A percentile compares a stretch with the other conserved stretches of the same genome.
These are phyloP conservation scores for Gallinago solitaria DNA, from an alignment of 2,797 vertebrate species.

Conservation along the genomic window DNA sequence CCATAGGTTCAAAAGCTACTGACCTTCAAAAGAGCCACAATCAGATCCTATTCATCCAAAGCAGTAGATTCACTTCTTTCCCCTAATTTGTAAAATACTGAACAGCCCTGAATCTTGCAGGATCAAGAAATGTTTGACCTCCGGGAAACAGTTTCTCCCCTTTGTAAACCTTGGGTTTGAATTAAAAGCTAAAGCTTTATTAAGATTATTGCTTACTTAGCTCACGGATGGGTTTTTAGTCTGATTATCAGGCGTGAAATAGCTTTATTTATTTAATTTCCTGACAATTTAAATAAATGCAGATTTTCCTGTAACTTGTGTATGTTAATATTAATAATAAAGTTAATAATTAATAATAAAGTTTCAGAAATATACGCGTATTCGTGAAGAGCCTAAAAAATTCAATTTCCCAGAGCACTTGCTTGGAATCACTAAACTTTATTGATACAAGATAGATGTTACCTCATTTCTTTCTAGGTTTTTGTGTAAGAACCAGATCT, in stretches of 20 bases:
- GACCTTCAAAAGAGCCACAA: not conserved
- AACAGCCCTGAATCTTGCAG: not conserved
- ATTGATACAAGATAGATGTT: not conserved
- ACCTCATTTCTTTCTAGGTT: not conserved
- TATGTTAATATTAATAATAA: not conserved
- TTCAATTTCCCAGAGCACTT: not conserved
- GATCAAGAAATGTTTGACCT: not conserved
- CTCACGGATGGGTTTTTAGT: fast-evolving
- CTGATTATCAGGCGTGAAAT: not conserved
- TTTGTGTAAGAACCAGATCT: not conserved
- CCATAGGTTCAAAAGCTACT: not conserved
- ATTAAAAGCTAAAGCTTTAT: not conserved
- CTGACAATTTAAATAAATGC: not conserved
- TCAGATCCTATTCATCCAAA: not conserved
- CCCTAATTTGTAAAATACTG: not conserved
- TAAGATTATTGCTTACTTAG: not conserved
- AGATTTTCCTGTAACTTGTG: not conserved
- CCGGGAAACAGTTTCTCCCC: not conserved
- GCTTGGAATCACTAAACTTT: not conserved
- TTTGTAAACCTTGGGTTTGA: not conserved
- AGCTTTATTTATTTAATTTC: not conserved
- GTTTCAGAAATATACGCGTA: not conserved
- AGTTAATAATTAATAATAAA: not conserved
- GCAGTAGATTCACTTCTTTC: not conserved
- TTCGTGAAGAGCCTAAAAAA: not conserved